phyloP scores from a whole-genome alignment of 2,888 invertebrate species.

The Schizaphis graminum region DNA sequence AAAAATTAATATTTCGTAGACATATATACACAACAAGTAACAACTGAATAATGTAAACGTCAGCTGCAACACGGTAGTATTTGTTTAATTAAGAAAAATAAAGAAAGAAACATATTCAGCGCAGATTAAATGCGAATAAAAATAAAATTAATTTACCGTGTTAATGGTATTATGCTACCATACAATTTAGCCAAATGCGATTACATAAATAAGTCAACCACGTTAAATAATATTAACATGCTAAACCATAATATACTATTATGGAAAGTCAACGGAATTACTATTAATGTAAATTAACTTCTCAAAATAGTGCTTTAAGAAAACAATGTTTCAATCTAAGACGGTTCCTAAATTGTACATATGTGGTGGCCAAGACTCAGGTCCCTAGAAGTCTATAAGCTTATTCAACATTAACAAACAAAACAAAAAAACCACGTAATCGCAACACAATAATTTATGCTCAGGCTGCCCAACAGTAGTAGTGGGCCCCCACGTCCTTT shows the following conservation, averaged over 20 bases:
- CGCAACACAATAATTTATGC: background rate
- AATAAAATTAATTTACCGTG: background rate
- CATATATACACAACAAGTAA: background rate
- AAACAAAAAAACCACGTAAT: background rate
- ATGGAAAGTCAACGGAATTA: background rate
- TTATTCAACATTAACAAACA: background rate
- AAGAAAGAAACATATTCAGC: background rate
- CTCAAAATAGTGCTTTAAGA: background rate
- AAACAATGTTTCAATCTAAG: background rate
- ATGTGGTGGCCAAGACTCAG: too few species aligned
- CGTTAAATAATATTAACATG: background rate
- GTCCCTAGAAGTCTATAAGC: background rate
- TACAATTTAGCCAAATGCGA: background rate
- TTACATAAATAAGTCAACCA: background rate
- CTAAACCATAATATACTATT: background rate
- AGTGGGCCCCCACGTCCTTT: too few species aligned
- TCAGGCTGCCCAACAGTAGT: background rate
- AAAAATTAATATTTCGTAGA: background rate
- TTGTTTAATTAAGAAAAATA: constrained; percentile 1
- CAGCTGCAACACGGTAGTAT: background rate
- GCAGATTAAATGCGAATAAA: background rate
- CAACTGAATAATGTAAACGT: background rate
- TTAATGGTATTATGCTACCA: background rate
- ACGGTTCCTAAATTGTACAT: background rate
- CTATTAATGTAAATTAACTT: background rate